Evolutionary conservation across 2,797 vertebrate species (phyloP).

Genomic region (Gephyroberyx darwinii): DNA sequence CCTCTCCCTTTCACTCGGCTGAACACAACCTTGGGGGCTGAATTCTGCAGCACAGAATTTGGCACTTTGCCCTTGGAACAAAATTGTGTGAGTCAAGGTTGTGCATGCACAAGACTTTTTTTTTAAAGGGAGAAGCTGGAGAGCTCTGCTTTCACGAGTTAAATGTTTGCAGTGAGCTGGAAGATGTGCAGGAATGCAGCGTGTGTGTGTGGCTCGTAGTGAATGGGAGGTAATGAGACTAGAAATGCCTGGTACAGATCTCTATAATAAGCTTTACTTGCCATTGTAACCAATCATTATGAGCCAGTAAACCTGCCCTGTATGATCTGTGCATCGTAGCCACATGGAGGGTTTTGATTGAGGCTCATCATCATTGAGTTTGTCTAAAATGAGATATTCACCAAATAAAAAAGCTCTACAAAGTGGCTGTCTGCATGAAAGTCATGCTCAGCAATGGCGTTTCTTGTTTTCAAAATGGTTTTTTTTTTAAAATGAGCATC

Average conservation of each 20-base stretch:
- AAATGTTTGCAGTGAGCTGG: conserved; percentile 28
- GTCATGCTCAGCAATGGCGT: no score
- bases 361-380: neutral
- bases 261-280: conserved; percentile 49
- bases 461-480: no score
- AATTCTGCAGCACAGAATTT: conserved; percentile 70
- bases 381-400: conserved; percentile 17
- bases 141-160: conserved; percentile 19
- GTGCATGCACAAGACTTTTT: conserved; percentile 28
- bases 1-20: conserved; percentile 63
- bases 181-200: conserved; percentile 22
- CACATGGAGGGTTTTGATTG: neutral
- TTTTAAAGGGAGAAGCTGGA: conserved; percentile 22
- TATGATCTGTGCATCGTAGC: conserved; percentile 14
- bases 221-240: conserved; percentile 53
- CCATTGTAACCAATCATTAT: conserved; percentile 43
- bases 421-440: neutral
- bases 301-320: conserved; percentile 18
- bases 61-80: conserved; percentile 64
- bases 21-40: conserved; percentile 73
- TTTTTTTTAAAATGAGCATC: no score
- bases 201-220: conserved; percentile 1
- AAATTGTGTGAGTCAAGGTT: conserved; percentile 48
- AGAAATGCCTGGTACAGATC: conserved; percentile 47
- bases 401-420: conserved; percentile 1